Evolutionary conservation across 2,113 vertebrate genomes (phyloP).

Genomic region (Cavia porcellus): DNA sequence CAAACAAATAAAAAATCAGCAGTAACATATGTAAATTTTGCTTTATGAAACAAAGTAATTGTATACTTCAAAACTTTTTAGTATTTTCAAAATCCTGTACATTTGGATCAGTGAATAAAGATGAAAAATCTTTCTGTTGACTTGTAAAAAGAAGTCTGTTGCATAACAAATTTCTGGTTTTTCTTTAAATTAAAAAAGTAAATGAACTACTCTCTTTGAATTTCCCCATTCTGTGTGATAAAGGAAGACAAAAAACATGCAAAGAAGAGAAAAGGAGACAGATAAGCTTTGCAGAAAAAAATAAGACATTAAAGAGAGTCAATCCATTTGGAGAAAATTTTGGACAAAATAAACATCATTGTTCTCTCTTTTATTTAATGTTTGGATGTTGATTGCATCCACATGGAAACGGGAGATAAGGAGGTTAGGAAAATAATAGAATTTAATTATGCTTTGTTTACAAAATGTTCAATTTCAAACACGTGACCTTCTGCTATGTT

Average conservation of each 20-base stretch:
- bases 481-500: constrained; percentile 89
- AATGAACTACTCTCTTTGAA: constrained; percentile 80
- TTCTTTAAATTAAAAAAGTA: constrained; percentile 84
- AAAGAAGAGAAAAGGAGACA: constrained; percentile 75
- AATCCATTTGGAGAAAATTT: constrained; percentile 71
- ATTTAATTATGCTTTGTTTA: constrained; percentile 89
- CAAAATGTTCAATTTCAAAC: constrained; percentile 89
- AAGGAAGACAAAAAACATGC: constrained; percentile 82
- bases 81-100: constrained; percentile 85
- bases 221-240: constrained; percentile 82
- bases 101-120: constrained; percentile 86
- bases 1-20: constrained; percentile 65
- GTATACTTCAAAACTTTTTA: constrained; percentile 84
- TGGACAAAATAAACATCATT: constrained; percentile 80
- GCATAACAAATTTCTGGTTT: constrained; percentile 86
- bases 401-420: constrained; percentile 77
- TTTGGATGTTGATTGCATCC: constrained; percentile 83
- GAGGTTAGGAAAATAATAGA: constrained; percentile 86
- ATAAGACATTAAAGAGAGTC: constrained; percentile 68
- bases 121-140: constrained; percentile 87
- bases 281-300: constrained; percentile 81
- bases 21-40: constrained; percentile 86
- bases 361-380: constrained; percentile 82
- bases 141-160: constrained; percentile 87
- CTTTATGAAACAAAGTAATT: constrained; percentile 84